Evolutionary conservation across 2,888 invertebrate species (phyloP).

Genomic region (Subacronicta megacephala): DNA sequence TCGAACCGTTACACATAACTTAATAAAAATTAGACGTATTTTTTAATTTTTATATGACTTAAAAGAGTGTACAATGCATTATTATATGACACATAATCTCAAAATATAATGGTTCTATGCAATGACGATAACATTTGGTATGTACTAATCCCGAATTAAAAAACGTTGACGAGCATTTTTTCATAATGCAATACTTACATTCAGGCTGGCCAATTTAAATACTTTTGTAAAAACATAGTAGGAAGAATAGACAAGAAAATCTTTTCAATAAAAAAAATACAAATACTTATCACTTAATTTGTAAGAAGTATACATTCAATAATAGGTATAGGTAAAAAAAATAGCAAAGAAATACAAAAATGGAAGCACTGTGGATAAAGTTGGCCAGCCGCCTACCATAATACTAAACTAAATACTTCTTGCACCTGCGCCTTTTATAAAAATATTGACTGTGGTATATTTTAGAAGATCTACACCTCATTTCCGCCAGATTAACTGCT

Average conservation of each 20-base stretch:
- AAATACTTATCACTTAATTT: background rate
- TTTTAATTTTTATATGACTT: conserved; percentile 47
- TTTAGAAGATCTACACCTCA: conserved; percentile 44
- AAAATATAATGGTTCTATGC: conserved; percentile 80
- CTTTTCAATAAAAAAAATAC: background rate
- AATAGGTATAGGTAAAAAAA: too few relatives aligned
- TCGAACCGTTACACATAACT: conserved; percentile 82
- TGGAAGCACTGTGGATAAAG: conserved; percentile 15
- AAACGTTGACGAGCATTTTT: conserved; percentile 42
- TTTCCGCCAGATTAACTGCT: conserved; percentile 30
- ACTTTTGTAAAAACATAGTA: conserved; percentile 9
- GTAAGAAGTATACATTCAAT: background rate
- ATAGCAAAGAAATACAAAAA: background rate
- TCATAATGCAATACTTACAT: conserved; percentile 44
- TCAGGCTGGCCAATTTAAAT: conserved; percentile 31
- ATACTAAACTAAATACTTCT: conserved; percentile 76
- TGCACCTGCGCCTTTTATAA: conserved; percentile 80
- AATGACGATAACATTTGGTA: conserved; percentile 71
- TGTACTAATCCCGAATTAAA: conserved; percentile 48
- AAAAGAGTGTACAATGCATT: conserved; percentile 58
- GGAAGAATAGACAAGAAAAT: background rate
- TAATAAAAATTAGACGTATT: conserved; percentile 66
- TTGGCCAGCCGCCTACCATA: conserved; percentile 42
- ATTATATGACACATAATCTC: conserved; percentile 81
- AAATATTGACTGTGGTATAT: conserved; percentile 76